Evolutionary conservation across 2,888 invertebrate genomes (phyloP), one percentile per base, ranked within the genome.

Genomic region (Chrysolina americana): DNA sequence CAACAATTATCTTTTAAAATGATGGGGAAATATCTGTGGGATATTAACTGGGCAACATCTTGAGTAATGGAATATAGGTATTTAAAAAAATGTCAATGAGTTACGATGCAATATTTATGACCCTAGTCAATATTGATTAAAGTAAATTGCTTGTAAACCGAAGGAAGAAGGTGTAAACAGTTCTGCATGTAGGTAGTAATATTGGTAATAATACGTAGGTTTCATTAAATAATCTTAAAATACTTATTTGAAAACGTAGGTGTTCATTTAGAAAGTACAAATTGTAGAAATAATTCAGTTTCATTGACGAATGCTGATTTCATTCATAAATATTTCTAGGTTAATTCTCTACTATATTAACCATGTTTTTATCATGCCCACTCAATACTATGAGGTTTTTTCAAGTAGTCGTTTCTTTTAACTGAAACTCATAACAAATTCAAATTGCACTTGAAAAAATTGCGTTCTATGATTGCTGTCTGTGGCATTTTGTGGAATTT

Each of bases 231-330:
- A 59, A 59, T 28, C 59, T 59, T 1, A 36, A 59, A 28, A 28
- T 59, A 59, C 5, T 13, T 21, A 53, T 19, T 53, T 11, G 53
- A 6, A 21, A 53, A 5, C 11, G 59, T 59, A 59, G 59, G 59
- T 59, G 59, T 59, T 59, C 59, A 59, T 23, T 59, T 59, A 59
- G 59, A 59, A 59, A 59, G 59, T 59, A 17, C n/a, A 56, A 56
- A n/a, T 59, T 13, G 28, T 59, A 59, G 36, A 59, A 59, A 59
- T 59, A 15, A 36, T 59, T 59, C 59, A 59, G 59, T 59, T 59
- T 59, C 59, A 28, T 59, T 59, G 28, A 36, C 10, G 28, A 15
- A 59, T 23, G 15, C 59, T 59, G n/a, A 23, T 59, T 59, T 15
- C 59, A 59, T 59, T 59, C 59, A 59, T 59, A n/a, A 59, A 28